These are phyloP conservation scores for Zaprionus camerounensis DNA, from an alignment of 1,140 invertebrate genomes.

Conservation along the genomic window DNA sequence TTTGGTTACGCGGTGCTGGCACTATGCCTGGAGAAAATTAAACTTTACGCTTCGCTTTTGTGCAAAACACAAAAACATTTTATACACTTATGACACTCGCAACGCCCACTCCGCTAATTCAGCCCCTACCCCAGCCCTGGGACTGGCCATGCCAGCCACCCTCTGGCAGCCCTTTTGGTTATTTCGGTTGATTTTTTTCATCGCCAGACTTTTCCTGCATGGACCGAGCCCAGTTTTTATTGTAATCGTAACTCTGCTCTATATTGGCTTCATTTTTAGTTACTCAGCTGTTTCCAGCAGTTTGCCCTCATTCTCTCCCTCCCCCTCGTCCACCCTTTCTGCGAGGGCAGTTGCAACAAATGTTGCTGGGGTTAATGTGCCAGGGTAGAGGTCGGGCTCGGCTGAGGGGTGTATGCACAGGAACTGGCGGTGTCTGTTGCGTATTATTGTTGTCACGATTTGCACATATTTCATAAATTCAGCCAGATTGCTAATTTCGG, in stretches of 20 bases:
- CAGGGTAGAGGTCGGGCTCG: constrained; percentile 4
- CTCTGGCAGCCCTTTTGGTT: constrained; percentile 46
- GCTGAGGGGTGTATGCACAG: constrained; percentile 1
- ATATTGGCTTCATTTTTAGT: constrained; percentile 81
- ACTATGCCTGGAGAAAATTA: constrained; percentile 70
- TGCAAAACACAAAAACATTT: constrained; percentile 74
- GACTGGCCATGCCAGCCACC: constrained; percentile 34
- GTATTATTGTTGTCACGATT: constrained; percentile 80
- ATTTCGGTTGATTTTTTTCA: constrained; percentile 14
- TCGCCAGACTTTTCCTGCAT: constrained; percentile 55
- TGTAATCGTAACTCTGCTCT: constrained; percentile 58
- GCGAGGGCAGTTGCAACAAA: constrained; percentile 59
- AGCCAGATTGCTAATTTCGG: constrained; percentile 77
- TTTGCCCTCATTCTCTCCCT: constrained; percentile 14
- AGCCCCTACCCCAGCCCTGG: background rate
- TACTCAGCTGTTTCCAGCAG: constrained; percentile 71
- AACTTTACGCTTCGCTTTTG: constrained; percentile 78
- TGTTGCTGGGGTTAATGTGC: constrained; percentile 64
- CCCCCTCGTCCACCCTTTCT: background rate
- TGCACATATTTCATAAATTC: constrained; percentile 81
- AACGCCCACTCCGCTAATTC: constrained; percentile 9
- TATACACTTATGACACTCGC: constrained; percentile 77
- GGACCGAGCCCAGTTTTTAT: constrained; percentile 78
- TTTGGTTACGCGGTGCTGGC: constrained; percentile 73
- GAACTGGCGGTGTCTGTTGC: constrained; percentile 29